Conservation (phyloP, 2,113 vertebrate species). For the Ammodytes marinus region DNA sequence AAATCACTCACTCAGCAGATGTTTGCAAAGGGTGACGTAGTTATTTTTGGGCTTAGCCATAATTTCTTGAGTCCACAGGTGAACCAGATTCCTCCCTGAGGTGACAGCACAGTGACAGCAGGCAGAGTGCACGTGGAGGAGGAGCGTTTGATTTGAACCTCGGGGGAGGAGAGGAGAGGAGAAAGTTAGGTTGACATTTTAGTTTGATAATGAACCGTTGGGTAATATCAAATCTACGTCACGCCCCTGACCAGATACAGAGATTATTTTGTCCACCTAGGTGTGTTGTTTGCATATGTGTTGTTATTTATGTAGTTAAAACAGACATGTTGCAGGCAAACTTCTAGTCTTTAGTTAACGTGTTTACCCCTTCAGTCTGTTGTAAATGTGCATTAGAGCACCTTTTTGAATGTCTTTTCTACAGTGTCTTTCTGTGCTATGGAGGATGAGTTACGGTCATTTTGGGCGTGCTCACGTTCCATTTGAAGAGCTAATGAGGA, state of each 20-base stretch:
- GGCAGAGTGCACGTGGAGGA: conserved; percentile 19
- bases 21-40: not conserved
- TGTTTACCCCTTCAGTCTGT: no score
- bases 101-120: not conserved
- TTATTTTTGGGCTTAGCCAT: not conserved
- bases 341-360: no score
- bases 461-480: not conserved
- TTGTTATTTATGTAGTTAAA: no score
- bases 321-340: no score
- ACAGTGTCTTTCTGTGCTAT: not conserved
- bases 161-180: not conserved
- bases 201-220: not conserved
- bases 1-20: conserved; percentile 19
- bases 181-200: not conserved
- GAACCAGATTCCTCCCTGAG: not conserved
- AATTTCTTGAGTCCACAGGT: not conserved
- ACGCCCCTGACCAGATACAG: not conserved
- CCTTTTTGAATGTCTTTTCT: no score
- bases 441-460: not conserved
- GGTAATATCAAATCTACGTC: not conserved
- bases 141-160: conserved; percentile 2
- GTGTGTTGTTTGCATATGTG: no score
- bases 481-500: not conserved
- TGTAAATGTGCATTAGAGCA: no score
- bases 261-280: no score